Evolutionary conservation across 2,113 vertebrate species (phyloP), one percentile per base, ranked within the genome.

Genomic region (Anhinga rufa): DNA sequence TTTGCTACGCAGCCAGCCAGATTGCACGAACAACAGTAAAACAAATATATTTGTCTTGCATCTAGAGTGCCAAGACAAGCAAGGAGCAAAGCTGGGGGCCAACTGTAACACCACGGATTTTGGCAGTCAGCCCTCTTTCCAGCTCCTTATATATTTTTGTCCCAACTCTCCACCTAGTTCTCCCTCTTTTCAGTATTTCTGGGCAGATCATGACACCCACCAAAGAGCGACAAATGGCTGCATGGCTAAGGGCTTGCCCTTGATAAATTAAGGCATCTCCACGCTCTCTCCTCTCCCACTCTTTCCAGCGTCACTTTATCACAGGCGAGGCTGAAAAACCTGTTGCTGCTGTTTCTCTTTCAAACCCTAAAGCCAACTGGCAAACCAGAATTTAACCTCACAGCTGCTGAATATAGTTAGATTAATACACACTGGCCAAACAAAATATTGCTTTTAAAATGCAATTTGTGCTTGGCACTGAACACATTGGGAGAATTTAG

Each of bases 361-460:
- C 82, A 93, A 92, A 90, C 22, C 64, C 82, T 52, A 62, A 90
- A 96, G 88, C 89, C 97, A 95, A 91, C 78, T 90, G 82, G 92
- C 92, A 93, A 86, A 78, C 48, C 52, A 57, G 80, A 74, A 76
- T 91, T 95, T 96, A 96, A 97, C 96, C 96, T 96, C 90, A 36
- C 94, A 85, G 86, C 95, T 97, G 97, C 93, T 87, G 95, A 96
- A 82, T 21, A 42, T 66, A 66, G 88, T 70, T 74, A 60, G 40
- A 93, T 86, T 83, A 84, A 94, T 62, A 62, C 26, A 22, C 0
- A 7, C 54, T 36, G 70, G 95, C 93, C 96, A 97, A 97, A 87
- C 91, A 97, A 97, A 96, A 96, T 87, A 96, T 16, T 77, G 92
- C 92, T 92, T 94, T 97, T 94, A 93, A 97, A 96, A 95, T 57